Percentiles rank a stretch among this genome's conserved stretches.
phyloP scores from a whole-genome alignment of 2,113 vertebrate species.

The Elaphurus davidianus region DNA sequence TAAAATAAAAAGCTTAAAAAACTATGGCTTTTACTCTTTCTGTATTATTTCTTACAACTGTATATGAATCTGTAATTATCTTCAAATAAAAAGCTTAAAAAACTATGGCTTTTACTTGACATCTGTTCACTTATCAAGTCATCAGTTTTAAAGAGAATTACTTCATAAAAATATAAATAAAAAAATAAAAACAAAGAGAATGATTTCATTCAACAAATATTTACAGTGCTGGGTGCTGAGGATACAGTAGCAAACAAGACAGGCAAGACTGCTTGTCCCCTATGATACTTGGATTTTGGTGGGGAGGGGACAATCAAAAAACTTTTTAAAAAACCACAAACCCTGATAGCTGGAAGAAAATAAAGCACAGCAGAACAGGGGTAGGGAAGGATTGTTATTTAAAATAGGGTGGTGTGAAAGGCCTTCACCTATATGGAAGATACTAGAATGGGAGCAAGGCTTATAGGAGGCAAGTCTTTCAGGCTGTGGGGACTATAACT shows the following conservation, averaged over 20 bases:
- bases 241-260: not conserved
- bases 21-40: not conserved
- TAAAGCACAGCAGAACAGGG: not conserved
- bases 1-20: conserved; percentile 44
- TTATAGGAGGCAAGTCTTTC: not conserved
- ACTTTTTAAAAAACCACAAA: not conserved
- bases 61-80: not conserved
- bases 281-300: not conserved
- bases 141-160: not conserved
- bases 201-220: not conserved
- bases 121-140: not conserved
- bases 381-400: not conserved
- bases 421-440: not conserved
- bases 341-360: not conserved
- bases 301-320: not conserved
- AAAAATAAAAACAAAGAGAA: not conserved
- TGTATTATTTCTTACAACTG: not conserved
- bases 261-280: not conserved
- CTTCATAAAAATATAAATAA: not conserved
- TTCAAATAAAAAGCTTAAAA: conserved; percentile 39
- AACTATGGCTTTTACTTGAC: conserved; percentile 1
- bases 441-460: not conserved
- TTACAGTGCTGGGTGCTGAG: not conserved
- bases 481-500: not conserved
- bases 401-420: not conserved